Base-by-base conservation (phyloP, 2,888 invertebrate genomes). In the Serripes groenlandicus region DNA sequence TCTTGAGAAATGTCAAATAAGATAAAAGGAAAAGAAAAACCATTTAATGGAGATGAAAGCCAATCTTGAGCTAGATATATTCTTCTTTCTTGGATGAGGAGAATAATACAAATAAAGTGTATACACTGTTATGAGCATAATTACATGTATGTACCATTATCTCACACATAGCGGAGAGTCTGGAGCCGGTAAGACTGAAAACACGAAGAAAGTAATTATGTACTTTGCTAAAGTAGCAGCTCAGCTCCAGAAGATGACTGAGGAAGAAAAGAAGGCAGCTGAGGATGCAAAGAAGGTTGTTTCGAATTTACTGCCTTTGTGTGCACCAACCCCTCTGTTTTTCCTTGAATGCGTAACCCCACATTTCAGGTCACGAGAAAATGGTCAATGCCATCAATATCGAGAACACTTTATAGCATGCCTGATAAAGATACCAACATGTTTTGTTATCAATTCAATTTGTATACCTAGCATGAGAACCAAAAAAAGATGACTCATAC, bases 171-270 rank as follows among this genome's bases (percentile, higher is more conserved):
- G 97, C 95, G 98, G 98, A 94, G 98, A 98, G 96, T 98, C 98
- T 96, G 99, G 99, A 96, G 99, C 99, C 96, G 99, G 99, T 96
- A 99, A 99, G 97, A 99, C 99, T 96, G 99, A 99, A 96, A 99
- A 99, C 97, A 99, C 99, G 96, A 99, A 99, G 96, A 99, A 99
- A 96, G 99, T 99, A 97, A 99, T 99, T 96, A 98, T 98, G 95
- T 99, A 99, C 97, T 99, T 99, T 96, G 95, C 96, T 81, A 92
- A 94, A 72, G 95, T 95, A 74, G 99, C 99, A 95, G 99, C 99
- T 96, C 98, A 92, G 62, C 83, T 91, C 30, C 91, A 91, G 74
- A 90, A 90, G 72, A 80, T 78, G 23, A 88, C 86, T 3, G 90
- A 88, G 7, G 91, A 90, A 9, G 88, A 87, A 18, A 75, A 88